phyloP scores from a whole-genome alignment of 2,113 vertebrate species.

The Malurus cyaneus region DNA sequence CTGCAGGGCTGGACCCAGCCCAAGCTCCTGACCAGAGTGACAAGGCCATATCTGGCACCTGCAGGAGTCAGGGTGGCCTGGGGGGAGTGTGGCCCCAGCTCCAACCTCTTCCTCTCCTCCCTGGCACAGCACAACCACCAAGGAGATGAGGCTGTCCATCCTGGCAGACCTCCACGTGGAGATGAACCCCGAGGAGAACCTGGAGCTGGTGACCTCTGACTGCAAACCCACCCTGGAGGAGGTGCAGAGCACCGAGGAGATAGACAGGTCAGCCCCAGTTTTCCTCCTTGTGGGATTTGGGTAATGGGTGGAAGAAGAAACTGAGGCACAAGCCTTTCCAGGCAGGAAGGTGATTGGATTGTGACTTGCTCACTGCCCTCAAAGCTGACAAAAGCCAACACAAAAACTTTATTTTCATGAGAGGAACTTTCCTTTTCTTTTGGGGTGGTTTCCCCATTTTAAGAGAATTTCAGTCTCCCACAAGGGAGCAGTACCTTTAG shows the following conservation, averaged over 20 bases:
- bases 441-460: neutral
- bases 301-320: neutral
- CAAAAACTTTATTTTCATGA: neutral
- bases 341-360: neutral
- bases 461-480: neutral
- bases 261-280: neutral
- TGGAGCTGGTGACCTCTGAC: constrained; percentile 22
- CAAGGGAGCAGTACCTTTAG: fast-evolving
- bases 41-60: neutral
- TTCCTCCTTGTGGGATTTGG: neutral
- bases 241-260: neutral
- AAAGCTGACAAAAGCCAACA: neutral
- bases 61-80: neutral
- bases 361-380: neutral
- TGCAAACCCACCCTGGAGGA: constrained; percentile 23
- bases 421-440: neutral
- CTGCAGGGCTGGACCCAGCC: neutral
- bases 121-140: neutral
- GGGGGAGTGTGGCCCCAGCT: fast-evolving
- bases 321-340: neutral
- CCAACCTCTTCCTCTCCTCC: neutral
- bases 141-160: neutral
- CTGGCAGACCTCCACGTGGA: neutral
- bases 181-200: constrained; percentile 9
- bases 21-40: fast-evolving